Evolutionary conservation across 2,888 invertebrate species (phyloP).

Genomic region (Crepidodera aurea): DNA sequence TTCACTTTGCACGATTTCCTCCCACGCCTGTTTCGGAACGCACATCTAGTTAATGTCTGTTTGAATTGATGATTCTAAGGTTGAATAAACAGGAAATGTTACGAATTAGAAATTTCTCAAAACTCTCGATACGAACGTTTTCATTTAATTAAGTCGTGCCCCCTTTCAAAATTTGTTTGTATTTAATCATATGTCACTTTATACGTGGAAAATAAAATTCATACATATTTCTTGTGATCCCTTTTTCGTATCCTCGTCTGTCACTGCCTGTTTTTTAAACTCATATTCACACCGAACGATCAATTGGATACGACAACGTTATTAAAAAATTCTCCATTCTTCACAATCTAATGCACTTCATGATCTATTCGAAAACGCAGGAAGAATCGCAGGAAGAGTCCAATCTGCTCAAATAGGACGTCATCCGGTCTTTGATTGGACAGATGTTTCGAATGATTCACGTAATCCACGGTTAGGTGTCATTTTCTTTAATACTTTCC

Average conservation of each 20-base stretch:
- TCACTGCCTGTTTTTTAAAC: too few relatives aligned
- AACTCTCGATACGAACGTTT: background rate
- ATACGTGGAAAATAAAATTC: too few relatives aligned
- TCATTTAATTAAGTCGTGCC: too few relatives aligned
- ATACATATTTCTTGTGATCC: too few relatives aligned
- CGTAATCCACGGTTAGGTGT: slow-evolving; percentile 9
- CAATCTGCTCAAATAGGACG: slow-evolving; percentile 56
- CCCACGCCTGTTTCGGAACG: slow-evolving; percentile 25
- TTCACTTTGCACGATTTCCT: slow-evolving; percentile 36
- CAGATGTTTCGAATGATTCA: slow-evolving; percentile 47
- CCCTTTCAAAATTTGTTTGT: too few relatives aligned
- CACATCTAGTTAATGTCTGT: slow-evolving; percentile 17
- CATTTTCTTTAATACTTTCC: slow-evolving; percentile 14
- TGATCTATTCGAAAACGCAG: slow-evolving; percentile 22
- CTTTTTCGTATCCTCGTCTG: too few relatives aligned
- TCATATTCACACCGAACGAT: too few relatives aligned
- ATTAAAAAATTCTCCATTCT: background rate
- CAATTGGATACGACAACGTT: too few relatives aligned
- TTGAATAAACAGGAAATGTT: slow-evolving; percentile 16
- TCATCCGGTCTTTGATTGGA: slow-evolving; percentile 57
- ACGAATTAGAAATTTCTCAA: slow-evolving; percentile 15
- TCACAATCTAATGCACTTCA: background rate
- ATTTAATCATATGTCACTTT: too few relatives aligned
- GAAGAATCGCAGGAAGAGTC: slow-evolving; percentile 54
- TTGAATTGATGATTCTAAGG: slow-evolving; percentile 19